Evolutionary conservation across 2,797 vertebrate genomes (phyloP).

Genomic region (Xiphophorus birchmanni): DNA sequence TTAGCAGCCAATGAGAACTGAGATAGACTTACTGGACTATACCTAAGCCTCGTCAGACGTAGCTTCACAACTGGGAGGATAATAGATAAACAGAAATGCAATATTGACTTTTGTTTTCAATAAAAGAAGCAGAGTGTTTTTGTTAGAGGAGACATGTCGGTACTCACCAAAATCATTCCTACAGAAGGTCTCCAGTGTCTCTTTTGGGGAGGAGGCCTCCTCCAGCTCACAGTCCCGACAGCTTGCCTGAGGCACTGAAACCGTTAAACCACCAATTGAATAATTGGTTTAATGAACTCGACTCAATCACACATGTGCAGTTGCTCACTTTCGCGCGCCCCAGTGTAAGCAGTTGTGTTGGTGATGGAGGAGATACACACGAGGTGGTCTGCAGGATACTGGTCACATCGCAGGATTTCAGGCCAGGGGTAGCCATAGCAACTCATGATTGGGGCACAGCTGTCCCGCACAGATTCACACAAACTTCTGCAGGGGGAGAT

Average conservation of each 20-base stretch:
- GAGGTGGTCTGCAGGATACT: conserved; percentile 84
- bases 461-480: conserved; percentile 85
- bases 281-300: conserved; percentile 15
- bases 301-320: neutral
- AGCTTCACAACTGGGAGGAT: conserved; percentile 83
- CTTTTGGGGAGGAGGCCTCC: conserved; percentile 78
- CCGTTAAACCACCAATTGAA: conserved; percentile 32
- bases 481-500: conserved; percentile 86
- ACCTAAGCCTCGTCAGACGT: conserved; percentile 79
- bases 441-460: conserved; percentile 87
- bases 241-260: conserved; percentile 84
- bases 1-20: conserved; percentile 83
- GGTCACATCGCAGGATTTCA: conserved; percentile 84
- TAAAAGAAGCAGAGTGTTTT: neutral
- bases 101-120: conserved; percentile 10
- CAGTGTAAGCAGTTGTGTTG: conserved; percentile 69
- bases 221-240: conserved; percentile 88
- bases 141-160: neutral
- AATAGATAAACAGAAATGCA: conserved; percentile 21
- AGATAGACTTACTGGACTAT: conserved; percentile 74
- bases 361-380: conserved; percentile 86
- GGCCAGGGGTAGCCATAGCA: conserved; percentile 89
- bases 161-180: conserved; percentile 86
- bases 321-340: conserved; percentile 75
- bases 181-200: conserved; percentile 85